A percentile compares a stretch with the other conserved stretches of the same genome.
phyloP scores from a whole-genome alignment of 2,888 invertebrate species.

The Lagria hirta region DNA sequence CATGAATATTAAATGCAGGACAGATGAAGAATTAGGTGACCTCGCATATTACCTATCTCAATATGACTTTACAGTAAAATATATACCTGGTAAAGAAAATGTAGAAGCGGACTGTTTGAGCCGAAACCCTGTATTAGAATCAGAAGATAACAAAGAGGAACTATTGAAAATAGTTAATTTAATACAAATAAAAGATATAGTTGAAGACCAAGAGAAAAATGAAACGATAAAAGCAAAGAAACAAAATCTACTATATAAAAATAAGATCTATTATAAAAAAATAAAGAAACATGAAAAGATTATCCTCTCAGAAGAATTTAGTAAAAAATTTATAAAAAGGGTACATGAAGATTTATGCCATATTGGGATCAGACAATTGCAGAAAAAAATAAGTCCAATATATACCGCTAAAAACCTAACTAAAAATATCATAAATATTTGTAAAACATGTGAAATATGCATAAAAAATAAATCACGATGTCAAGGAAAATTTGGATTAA shows the following conservation, averaged over 20 bases:
- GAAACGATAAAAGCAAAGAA: not conserved
- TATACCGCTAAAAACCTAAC: conserved; percentile 19
- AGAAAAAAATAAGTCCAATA: conserved; percentile 3
- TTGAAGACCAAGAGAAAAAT: not conserved
- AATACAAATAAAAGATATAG: not conserved
- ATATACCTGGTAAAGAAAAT: not conserved
- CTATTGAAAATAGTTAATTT: conserved; percentile 1
- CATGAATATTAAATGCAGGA: not conserved
- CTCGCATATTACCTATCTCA: conserved; percentile 3
- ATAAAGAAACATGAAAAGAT: not conserved
- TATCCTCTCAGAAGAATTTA: conserved; percentile 1
- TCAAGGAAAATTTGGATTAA: conserved; percentile 28
- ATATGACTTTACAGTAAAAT: conserved; percentile 1
- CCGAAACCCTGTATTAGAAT: conserved; percentile 2
- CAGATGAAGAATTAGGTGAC: not conserved
- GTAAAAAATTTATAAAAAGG: not conserved
- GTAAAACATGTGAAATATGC: conserved; percentile 28
- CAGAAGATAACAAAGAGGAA: not conserved
- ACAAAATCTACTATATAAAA: not conserved
- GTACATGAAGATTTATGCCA: conserved; percentile 2
- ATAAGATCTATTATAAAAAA: not conserved
- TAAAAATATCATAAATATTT: conserved; percentile 18
- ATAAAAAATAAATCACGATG: conserved; percentile 41
- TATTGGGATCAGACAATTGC: conserved; percentile 7
- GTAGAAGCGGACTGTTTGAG: conserved; percentile 2